Evolutionary conservation across 2,113 vertebrate genomes (phyloP).

Genomic region (Calonectris borealis): DNA sequence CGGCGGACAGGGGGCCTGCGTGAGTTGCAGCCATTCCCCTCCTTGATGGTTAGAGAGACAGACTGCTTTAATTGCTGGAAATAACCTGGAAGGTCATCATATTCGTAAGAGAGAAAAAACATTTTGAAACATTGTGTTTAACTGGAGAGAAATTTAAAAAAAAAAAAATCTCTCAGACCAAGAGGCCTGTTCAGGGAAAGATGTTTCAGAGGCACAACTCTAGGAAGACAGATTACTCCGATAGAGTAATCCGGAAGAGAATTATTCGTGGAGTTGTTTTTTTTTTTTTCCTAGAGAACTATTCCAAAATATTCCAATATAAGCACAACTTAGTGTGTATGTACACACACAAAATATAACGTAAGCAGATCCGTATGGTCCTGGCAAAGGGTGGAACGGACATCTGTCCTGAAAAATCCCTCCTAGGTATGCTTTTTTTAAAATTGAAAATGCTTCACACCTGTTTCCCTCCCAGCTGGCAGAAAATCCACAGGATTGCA

Average conservation of each 20-base stretch:
- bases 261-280: not conserved
- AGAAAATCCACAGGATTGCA: not conserved
- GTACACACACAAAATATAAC: not conserved
- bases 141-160: not conserved
- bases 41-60: not conserved
- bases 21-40: accelerated
- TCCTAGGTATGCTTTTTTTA: not conserved
- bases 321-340: not conserved
- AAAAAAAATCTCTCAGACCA: not conserved
- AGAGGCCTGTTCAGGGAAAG: not conserved
- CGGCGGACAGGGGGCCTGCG: not conserved
- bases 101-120: not conserved
- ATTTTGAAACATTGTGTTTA: not conserved
- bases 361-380: not conserved
- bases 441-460: not conserved
- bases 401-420: not conserved
- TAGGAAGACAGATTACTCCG: not conserved
- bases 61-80: not conserved
- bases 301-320: not conserved
- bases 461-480: not conserved
- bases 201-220: not conserved
- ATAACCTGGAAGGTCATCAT: not conserved
- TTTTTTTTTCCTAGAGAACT: not conserved
- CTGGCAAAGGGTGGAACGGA: not conserved
- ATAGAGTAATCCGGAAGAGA: not conserved